Evolutionary conservation across 2,888 invertebrate genomes (phyloP), one percentile per base, ranked within the genome.

Genomic region (Thecocarcelia acutangulata): DNA sequence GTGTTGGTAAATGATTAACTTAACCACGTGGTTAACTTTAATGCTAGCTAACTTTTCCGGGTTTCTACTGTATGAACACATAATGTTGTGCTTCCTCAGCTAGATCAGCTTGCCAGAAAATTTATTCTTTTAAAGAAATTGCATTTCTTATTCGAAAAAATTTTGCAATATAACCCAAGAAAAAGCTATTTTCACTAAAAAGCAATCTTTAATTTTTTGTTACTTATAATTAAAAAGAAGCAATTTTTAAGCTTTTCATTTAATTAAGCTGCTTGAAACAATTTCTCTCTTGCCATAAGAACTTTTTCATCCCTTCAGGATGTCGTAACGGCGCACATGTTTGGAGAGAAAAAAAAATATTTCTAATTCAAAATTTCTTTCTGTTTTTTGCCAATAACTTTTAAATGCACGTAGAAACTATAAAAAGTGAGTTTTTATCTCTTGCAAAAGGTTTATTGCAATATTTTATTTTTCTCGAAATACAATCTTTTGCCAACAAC

Each of bases 361-460:
- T 69, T 76, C 69, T 76, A 76, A 69, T 69, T 61, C 54, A 48
- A 61, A 69, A 76, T 37, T 69, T 52, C 42, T 13, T 66, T 48
- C 11, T 33, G 3, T 33, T 9, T 33, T n/a, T 77, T 70, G 63
- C 56, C 56, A 77, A 70, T 70, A 77, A 70, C 63, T 56, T 70
- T 77, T 58, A 68, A 73, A 79, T 79, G 46, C 78, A 79, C 72
- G 78, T 79, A 79, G 37, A 68, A 79, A 73, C 78, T 79, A 79
- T 79, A 73, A 79, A 79, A 79, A 59, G 59, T 54, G 73, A 73
- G 70, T 52, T 72, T 73, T 79, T 73, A 73, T 72, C 52, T 68
- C n/a, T 28, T 58, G 46, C 52, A 73, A 79, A 73, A 79, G 59
- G 78, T 79, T 79, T 73, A 79, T 79, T 17, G 72, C 78, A 59